Conservation (phyloP, 2,888 invertebrate species). For the Polydrusus cervinus region DNA sequence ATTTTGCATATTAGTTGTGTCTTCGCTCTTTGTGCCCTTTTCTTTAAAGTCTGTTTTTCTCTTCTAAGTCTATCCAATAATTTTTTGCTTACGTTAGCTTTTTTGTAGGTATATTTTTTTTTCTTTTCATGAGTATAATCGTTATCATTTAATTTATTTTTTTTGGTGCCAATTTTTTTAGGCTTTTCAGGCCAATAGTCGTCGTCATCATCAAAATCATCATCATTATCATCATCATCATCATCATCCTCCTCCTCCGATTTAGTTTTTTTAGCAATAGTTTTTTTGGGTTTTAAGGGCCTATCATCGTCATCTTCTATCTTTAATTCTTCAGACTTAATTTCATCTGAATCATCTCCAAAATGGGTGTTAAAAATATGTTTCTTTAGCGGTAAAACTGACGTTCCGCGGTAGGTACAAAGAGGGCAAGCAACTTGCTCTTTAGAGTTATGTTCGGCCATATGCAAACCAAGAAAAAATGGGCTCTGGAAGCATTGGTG, state of each 20-base stretch:
- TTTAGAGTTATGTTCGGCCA: conserved; percentile 63
- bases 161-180: not conserved
- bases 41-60: conserved; percentile 28
- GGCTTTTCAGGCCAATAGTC: not conserved
- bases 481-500: conserved; percentile 63
- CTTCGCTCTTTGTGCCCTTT: conserved; percentile 28
- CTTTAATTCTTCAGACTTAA: conserved; percentile 28
- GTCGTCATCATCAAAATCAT: conserved; percentile 7
- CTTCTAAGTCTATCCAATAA: not conserved
- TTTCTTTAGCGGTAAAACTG: conserved; percentile 61
- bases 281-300: conserved; percentile 1
- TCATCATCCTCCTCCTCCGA: conserved; percentile 2
- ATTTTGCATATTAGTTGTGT: conserved; percentile 59
- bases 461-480: conserved; percentile 66
- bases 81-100: not conserved
- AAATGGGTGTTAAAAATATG: conserved; percentile 66
- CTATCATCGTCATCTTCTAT: not conserved
- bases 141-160: not conserved
- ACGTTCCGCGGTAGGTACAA: conserved; percentile 64
- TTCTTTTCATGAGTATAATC: not conserved
- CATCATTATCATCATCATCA: conserved; percentile 12
- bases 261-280: not conserved
- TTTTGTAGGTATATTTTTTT: not conserved
- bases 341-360: conserved; percentile 55
- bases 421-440: conserved; percentile 64